Base-by-base conservation (phyloP, 2,797 vertebrate species). In the Synanceia verrucosa region DNA sequence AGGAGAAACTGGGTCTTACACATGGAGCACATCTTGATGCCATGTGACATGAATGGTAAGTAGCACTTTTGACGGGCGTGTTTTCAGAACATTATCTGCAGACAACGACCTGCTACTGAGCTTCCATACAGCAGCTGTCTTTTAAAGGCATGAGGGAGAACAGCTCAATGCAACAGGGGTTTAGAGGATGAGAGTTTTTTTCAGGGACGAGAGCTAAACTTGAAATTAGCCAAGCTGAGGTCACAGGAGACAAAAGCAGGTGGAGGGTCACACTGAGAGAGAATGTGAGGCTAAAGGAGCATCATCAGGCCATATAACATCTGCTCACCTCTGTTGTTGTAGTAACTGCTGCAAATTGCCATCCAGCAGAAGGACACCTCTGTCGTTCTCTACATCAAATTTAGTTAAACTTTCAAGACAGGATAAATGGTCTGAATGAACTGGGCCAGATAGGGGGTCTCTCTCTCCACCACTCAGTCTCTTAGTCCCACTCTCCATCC, bases 401-500 rank as follows among this genome's bases (percentile, higher is more conserved):
- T 5, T 29, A 24, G 37, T 70, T 50, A 6, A 51, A 10, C 10
- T 18, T 31, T 46, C 18, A 46, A 34, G 18, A 33, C 3, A 14
- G 41, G 21, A 44, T 11, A 43, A 24, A 44, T 2, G 10, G 2
- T 14, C 28, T 55, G 73, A 68, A 26, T 18, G 37, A 19, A 51
- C 18, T 19, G 34, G n/a, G 18, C 44, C 39, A 39, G 18, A 8
- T n/a, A 19, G 7, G 24, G 23, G 44, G 33, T 71, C n/a, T 43
- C n/a, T 43, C 26, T 61, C n/a, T 73, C 44, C 46, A 52, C 33
- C 57, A 60, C 59, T 81, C 55, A 58, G 34, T 66, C 41, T 70
- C 29, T 61, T 48, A 67, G 71, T 71, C 80, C 66, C 69, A 67
- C 66, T 67, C 50, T 65, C 29, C 41, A 18, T 51, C 65, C 52